Conservation (phyloP, 2,113 vertebrate genomes). For the Platysteira castanea region DNA sequence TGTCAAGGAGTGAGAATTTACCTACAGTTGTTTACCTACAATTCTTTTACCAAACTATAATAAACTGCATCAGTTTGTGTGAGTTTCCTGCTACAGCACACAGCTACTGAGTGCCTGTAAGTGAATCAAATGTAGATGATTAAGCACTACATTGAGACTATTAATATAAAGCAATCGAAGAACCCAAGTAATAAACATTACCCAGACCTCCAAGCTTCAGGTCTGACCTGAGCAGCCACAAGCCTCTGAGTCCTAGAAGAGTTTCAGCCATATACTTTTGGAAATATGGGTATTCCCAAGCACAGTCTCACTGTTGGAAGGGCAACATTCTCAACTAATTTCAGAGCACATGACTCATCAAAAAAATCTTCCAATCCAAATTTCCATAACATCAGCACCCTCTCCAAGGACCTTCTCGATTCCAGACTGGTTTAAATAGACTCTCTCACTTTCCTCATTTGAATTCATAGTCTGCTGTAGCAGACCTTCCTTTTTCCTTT, state of each 20-base stretch:
- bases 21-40: not conserved
- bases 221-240: not conserved
- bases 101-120: not conserved
- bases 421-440: not conserved
- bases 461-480: not conserved
- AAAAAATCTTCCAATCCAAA: not conserved
- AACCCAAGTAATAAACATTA: not conserved
- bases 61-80: not conserved
- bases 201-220: not conserved
- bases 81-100: not conserved
- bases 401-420: not conserved
- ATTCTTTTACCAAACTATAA: not conserved
- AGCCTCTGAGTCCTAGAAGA: not conserved
- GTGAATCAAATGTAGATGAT: not conserved
- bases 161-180: not conserved
- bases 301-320: not conserved
- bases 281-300: not conserved
- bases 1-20: not conserved
- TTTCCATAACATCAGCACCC: not conserved
- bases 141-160: not conserved
- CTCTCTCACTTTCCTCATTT: not conserved
- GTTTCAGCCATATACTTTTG: not conserved
- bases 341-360: not conserved
- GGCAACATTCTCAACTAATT: not conserved
- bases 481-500: not conserved